Evolutionary conservation across 2,888 invertebrate species (phyloP), one percentile per base, ranked within the genome.

Genomic region (Xanthorhoe spadicearia): DNA sequence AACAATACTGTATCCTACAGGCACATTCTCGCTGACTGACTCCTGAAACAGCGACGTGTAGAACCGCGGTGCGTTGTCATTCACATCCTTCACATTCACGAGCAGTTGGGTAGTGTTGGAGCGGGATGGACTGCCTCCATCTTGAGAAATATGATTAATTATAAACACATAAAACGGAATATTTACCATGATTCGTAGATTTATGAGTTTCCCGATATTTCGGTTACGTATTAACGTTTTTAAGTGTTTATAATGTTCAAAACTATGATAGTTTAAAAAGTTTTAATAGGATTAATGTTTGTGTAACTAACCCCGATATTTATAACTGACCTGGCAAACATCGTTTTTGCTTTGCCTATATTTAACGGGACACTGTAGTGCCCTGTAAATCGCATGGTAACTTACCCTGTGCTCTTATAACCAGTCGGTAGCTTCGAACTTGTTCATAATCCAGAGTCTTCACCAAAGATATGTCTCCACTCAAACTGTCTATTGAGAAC

Each of bases 71-170:
- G 96, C 94, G 86, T 99, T 99, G 88, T 99, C 99, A 83, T 99
- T 99, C 0, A 98, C 96, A 84, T 99, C 99, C 68, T 96, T 95
- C 0, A 99, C 97, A 83, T 97, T 97, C 0, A 99, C 96, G 61
- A 98, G 92, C n/a, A 99, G 94, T 79, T 98, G 97, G 0, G 99
- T 99, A 0, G 98, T 99, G 85, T 99, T 99, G 0, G 98, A 98
- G 19, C 97, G 94, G 0, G 98, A 97, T 0, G 99, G 98, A 79
- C 97, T 97, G 2, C 99, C 99, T 4, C 98, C 97, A 83, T 99
- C 99, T 94, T 86, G 50, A 83, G 65, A 43, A 15, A 43, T 17
- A 46, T 0, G 6, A 38, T 0, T 10, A 38, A 38, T n/a, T n/a
- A n/a, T n/a, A n/a, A n/a, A n/a, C n/a, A n/a, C n/a, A n/a, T n/a